Evolutionary conservation across 2,888 invertebrate genomes (phyloP).

Genomic region (Bombylius discolor): DNA sequence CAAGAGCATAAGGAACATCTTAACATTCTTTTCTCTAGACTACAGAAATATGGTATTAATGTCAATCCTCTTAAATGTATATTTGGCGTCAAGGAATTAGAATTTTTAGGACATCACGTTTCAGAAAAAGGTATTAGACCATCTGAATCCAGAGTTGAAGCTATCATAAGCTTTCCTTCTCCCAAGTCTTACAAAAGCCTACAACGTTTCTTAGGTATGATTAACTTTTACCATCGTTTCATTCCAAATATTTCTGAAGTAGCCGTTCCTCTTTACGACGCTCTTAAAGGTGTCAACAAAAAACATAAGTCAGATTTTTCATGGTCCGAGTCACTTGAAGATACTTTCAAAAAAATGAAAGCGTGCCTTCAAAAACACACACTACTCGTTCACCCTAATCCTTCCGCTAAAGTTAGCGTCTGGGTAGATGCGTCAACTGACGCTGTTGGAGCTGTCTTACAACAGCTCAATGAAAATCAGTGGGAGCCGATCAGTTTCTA

Average conservation of each 20-base stretch:
- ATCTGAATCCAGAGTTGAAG: not conserved
- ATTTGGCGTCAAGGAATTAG: not conserved
- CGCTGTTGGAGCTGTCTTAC: not conserved
- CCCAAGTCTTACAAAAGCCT: not conserved
- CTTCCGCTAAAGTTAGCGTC: conserved; percentile 1
- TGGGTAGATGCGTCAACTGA: conserved; percentile 6
- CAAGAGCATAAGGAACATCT: conserved; percentile 14
- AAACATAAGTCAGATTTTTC: not conserved
- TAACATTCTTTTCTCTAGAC: conserved; percentile 8
- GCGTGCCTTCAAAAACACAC: not conserved
- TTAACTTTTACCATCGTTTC: not conserved
- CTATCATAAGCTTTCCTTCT: not conserved
- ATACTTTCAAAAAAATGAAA: conserved; percentile 1
- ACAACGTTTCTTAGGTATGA: not conserved
- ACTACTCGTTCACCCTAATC: conserved; percentile 2
- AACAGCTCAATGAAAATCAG: not conserved
- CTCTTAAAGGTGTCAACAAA: not conserved
- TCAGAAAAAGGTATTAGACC: not conserved
- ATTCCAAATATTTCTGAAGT: not conserved
- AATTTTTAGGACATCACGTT: not conserved
- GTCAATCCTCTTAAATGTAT: conserved; percentile 14
- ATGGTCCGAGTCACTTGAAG: not conserved
- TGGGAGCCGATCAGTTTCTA: not conserved
- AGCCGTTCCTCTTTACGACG: not conserved
- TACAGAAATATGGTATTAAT: conserved; percentile 13